Evolutionary conservation across 2,888 invertebrate species (phyloP).

Genomic region (Drosophila niveifrons): DNA sequence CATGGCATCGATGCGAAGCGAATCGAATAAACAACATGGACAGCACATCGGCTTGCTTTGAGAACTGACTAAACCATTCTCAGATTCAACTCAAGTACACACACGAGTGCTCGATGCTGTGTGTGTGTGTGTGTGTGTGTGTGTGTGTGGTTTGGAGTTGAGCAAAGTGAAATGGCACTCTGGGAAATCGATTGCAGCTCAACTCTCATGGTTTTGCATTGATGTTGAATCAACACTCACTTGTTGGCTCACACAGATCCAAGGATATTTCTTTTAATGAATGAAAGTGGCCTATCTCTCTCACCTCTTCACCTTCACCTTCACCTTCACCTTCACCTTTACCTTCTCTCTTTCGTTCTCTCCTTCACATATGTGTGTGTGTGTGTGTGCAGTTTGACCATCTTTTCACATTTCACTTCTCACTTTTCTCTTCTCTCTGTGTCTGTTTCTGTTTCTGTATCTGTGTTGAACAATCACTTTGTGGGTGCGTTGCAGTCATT

Average conservation of each 20-base stretch:
- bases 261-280: conserved; percentile 44
- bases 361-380: not conserved
- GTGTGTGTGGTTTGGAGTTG: conserved; percentile 3
- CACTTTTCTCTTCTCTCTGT: not conserved
- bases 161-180: conserved; percentile 14
- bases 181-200: conserved; percentile 14
- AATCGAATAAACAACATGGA: not conserved
- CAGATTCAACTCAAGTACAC: conserved; percentile 5
- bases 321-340: not conserved
- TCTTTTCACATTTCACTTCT: not conserved
- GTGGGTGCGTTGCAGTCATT: conserved; percentile 34
- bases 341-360: not conserved
- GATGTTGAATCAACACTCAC: conserved; percentile 40
- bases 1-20: not conserved
- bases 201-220: conserved; percentile 30
- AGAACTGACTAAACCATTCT: not conserved
- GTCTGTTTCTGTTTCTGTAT: not conserved
- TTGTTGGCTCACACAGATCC: conserved; percentile 15
- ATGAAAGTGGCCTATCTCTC: conserved; percentile 31
- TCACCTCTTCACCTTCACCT: not conserved
- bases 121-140: not conserved
- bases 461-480: not conserved
- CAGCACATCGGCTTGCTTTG: not conserved
- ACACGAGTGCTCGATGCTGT: not conserved
- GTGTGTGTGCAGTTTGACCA: not conserved